phyloP scores from a whole-genome alignment of 2,797 vertebrate species.

The Lutjanus campechanus region DNA sequence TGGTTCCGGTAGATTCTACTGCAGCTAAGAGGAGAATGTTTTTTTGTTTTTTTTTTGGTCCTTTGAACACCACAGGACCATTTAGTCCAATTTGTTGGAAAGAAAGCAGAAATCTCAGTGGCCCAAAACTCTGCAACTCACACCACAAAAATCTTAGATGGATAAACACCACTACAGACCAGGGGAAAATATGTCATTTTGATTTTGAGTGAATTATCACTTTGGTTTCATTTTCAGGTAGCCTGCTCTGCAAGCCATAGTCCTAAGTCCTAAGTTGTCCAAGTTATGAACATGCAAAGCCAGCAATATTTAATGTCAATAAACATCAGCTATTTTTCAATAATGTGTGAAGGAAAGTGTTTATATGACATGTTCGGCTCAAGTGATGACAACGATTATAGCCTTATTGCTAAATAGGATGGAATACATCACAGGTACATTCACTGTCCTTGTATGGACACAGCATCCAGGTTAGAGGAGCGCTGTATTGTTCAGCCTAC shows the following conservation, averaged over 20 bases:
- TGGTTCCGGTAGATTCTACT: too few species aligned
- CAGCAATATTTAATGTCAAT: conserved; percentile 18
- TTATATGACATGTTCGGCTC: conserved; percentile 23
- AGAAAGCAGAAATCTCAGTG: too few species aligned
- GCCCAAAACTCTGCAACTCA: too few species aligned
- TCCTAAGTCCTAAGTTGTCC: conserved; percentile 2
- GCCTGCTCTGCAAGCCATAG: background rate
- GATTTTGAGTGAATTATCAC: too few species aligned
- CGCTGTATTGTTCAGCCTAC: conserved; percentile 78
- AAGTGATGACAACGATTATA: conserved; percentile 52
- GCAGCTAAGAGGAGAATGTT: too few species aligned
- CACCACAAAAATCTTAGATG: too few species aligned
- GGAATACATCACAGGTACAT: conserved; percentile 66
- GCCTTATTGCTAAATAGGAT: conserved; percentile 55
- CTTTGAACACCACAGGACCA: too few species aligned
- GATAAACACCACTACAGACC: too few species aligned
- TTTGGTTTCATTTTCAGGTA: background rate
- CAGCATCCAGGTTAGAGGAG: conserved; percentile 66
- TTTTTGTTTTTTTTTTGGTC: too few species aligned
- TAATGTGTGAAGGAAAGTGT: conserved; percentile 51
- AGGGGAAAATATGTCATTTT: too few species aligned
- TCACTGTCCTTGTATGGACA: conserved; percentile 70
- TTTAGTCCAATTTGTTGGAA: too few species aligned
- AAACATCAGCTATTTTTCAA: conserved; percentile 31
- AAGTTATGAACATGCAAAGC: conserved; percentile 13